Evolutionary conservation across 2,888 invertebrate genomes (phyloP), one percentile per base, ranked within the genome.

Genomic region (Bombylius major): DNA sequence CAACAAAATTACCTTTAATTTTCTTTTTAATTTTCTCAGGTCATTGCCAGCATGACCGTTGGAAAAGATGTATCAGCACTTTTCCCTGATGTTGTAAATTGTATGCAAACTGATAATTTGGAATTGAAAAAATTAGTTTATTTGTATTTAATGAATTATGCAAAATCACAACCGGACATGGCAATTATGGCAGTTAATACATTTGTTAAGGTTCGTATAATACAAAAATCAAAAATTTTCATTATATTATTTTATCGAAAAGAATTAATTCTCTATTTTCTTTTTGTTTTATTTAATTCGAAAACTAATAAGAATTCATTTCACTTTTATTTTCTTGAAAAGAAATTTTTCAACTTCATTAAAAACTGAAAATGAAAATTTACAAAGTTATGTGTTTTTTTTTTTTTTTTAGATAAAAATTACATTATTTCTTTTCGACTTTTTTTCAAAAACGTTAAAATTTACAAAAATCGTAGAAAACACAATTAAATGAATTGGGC

Each of bases 151-250:
- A 99, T 99, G 99, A 99, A 99, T 75, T 99, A 99, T 75, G 99
- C 99, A 55, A 99, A 99, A 76, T 96, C 95, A 54, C 99, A 99
- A 75, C 99, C 99, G 0, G 99, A 99, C 72, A 95, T 98, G 91
- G 99, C 99, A 55, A 99, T 99, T 60, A 97, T 99, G 97, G 99
- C 99, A 12, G 99, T 99, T 57, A 99, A 99, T 77, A 99, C 99
- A 8, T 99, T 99, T 78, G 99, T 99, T 62, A 98, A 97, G 88
- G 95, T 94, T 79, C 71, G 77, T 67, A 58, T 56, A n/a, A 33
- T 39, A 48, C 34, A 50, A 45, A 14, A 32, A 47, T 5, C 46
- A 32, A 45, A 32, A 45, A 33, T 4, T 36, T 13, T 48, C 39
- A n/a, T 55, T 47, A 11, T 49, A 9, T 54, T 34, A 33, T 50